Evolutionary conservation across 1,140 invertebrate genomes (phyloP), one percentile per base, ranked within the genome.

Genomic region (Hycleus phaleratus): DNA sequence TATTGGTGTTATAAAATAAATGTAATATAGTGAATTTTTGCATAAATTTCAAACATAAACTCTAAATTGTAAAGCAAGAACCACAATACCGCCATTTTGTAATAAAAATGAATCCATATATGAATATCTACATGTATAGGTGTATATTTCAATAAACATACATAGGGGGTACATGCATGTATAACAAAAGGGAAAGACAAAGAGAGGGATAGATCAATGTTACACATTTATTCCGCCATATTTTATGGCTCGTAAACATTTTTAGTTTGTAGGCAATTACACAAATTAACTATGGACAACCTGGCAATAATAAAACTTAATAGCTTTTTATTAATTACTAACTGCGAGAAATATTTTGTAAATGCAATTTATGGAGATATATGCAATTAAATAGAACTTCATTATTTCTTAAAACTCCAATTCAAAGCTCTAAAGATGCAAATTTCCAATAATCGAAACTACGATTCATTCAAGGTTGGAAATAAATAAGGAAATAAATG

Each of bases 231-330:
- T 62, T 59, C 57, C 52, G 51, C 50, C 11, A 62, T 59, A 55
- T 46, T 62, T 62, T 62, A 62, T 59, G 60, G 53, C n/a, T 53
- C 57, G 50, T 62, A 59, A 62, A 62, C 56, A 52, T 62, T 58
- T 61, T 58, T 58, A 62, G 56, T 59, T 62, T 55, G 56, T 56
- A 50, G 52, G 60, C 52, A 62, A 62, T 62, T 62, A 62, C 55
- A 62, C 57, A 59, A 62, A 62, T 62, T 62, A 59, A 62, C 60
- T 62, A 55, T 59, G 52, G 51, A 56, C 60, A 62, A 50, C 58
- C 11, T 52, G 51, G 42, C 26, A 26, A 46, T 56, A 55, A 59
- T 62, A 55, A 62, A 62, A 62, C 18, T 59, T 59, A 50, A 62
- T 62, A 50, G 55, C 46, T 49, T 59, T 62, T 58, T 62, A 62